Evolutionary conservation across 1,140 invertebrate species (phyloP), one percentile per base, ranked within the genome.

Genomic region (Sitobion miscanthi): DNA sequence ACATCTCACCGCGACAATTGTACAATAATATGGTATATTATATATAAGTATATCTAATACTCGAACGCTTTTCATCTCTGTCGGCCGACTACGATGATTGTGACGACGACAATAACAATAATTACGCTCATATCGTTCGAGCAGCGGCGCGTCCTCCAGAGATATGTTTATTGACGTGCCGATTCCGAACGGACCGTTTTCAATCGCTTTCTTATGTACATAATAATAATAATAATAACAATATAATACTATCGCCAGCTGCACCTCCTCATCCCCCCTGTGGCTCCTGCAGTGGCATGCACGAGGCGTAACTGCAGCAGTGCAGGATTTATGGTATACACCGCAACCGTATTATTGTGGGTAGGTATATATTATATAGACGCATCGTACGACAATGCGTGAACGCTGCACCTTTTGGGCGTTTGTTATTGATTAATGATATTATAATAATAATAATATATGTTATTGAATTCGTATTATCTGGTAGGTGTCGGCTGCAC

Each of bases 51-150:
- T 54, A 42, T 21, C 2, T 11, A 14, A 45, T 85, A 45, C 38
- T 25, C 23, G 38, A 38, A 83, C 82, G 21, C 35, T 83, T 35
- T 77, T n/a, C 62, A n/a, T 35, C 14, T 38, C 35, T 83, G 6
- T 42, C 14, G 20, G 38, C 23, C 38, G 21, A 30, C 83, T 30
- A 62, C 0, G 49, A 49, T 14, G 9, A 14, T 11, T 0, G 1
- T 21, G 35, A 85, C 82, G 62, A 85, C 38, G 83, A 85, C 83
- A 85, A 85, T 85, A 42, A 42, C 82, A 38, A 42, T 85, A 85
- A 85, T 85, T 85, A 85, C 30, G 62, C 5, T 3, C 4, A 30
- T n/a, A 30, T 69, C 7, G 8, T 30, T 77, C 62, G 52, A 23
- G 52, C 49, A 49, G 49, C 49, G 49, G 49, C 11, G 49, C 49